Evolutionary conservation across 2,888 invertebrate species (phyloP), one percentile per base, ranked within the genome.

Genomic region (Drosophila parthenogenetica): DNA sequence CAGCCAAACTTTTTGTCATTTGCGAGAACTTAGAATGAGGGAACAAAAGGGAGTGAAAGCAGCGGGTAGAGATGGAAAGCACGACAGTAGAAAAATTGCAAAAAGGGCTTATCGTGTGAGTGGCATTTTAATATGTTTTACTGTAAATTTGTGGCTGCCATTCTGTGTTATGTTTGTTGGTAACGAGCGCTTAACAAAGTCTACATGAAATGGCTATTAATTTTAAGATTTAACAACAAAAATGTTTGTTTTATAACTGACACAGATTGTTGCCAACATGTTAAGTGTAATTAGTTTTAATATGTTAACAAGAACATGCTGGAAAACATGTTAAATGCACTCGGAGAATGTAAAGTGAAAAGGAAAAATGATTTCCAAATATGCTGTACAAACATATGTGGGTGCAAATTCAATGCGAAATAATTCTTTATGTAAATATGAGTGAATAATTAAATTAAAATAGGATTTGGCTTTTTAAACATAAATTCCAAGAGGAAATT

Each of bases 71-170:
- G 22, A 22, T 5, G 11, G 2, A 40, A 25, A 4, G 29, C n/a
- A n/a, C 8, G 13, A 3, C n/a, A 10, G 7, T 32, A 46, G 49
- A 8, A 40, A 49, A 62, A 62, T 57, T 25, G 48, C 43, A 49
- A 74, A 77, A 64, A 63, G 79, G 68, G 80, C 73, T 84, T 84
- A 88, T 69, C 83, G 73, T 84, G 75, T 82, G 88, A 84, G 88
- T 84, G 83, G 88, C 83, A 84, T 84, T 84, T 86, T 88, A 84
- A 84, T 84, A 84, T 84, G 82, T 86, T 84, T 79, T 73, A 66
- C 65, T 54, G 77, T 68, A 73, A 84, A 79, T 68, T 72, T 71
- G 70, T 73, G 69, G 71, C 50, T 55, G 63, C 61, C 55, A 35
- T 35, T 35, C 13, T 13, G 35, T 69, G 39, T n/a, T 78, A 61